These are phyloP conservation scores for Tribolium freemani DNA, from an alignment of 2,888 invertebrate species.

Conservation along the genomic window DNA sequence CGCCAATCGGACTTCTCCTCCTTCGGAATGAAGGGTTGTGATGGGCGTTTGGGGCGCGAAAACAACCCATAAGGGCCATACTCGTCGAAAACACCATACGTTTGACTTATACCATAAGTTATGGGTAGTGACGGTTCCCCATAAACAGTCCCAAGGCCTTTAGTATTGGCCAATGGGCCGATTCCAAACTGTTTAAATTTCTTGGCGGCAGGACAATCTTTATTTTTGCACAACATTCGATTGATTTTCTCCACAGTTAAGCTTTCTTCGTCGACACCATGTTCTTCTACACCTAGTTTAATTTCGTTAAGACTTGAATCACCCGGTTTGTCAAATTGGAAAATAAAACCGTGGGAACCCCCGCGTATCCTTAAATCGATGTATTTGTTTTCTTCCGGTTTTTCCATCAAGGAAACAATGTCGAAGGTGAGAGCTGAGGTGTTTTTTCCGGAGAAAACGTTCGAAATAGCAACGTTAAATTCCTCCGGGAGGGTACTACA, in stretches of 20 bases:
- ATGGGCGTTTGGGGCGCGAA: constrained; percentile 53
- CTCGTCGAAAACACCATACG: constrained; percentile 60
- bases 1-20: constrained; percentile 16
- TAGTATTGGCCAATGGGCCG: constrained; percentile 63
- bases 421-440: constrained; percentile 48
- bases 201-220: constrained; percentile 64
- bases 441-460: not conserved
- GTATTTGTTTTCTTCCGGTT: constrained; percentile 58
- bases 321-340: constrained; percentile 14
- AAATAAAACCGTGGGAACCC: constrained; percentile 23
- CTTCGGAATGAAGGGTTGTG: constrained; percentile 53
- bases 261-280: not conserved
- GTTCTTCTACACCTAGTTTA: not conserved
- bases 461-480: constrained; percentile 1
- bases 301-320: not conserved
- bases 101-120: constrained; percentile 61
- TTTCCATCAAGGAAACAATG: constrained; percentile 54
- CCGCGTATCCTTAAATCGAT: constrained; percentile 43
- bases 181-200: constrained; percentile 66
- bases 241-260: constrained; percentile 60
- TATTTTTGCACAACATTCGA: constrained; percentile 58
- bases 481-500: constrained; percentile 18
- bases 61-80: constrained; percentile 63
- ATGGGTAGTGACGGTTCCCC: constrained; percentile 51
- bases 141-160: constrained; percentile 61